phyloP scores from a whole-genome alignment of 2,797 vertebrate genomes.

The Coccyzus lansbergi region DNA sequence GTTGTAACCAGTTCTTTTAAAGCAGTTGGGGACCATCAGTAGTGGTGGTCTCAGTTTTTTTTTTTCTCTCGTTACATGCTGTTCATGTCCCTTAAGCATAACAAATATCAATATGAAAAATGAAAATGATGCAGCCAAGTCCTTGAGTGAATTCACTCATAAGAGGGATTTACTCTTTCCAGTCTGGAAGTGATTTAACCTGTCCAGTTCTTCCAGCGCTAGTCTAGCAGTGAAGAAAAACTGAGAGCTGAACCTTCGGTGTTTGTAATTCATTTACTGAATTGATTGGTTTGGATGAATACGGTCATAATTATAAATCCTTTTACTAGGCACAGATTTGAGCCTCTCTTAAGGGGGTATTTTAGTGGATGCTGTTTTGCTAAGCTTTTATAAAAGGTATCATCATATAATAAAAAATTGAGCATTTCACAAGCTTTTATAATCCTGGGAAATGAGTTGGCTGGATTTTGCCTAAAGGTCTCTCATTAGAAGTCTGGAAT shows the following conservation, averaged over 20 bases:
- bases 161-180: neutral
- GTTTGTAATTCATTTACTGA: neutral
- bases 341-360: neutral
- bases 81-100: neutral
- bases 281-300: neutral
- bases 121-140: neutral
- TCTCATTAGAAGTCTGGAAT: neutral
- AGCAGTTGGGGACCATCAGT: neutral
- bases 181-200: neutral
- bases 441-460: neutral
- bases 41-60: neutral
- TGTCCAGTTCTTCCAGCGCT: neutral
- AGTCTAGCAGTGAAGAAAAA: neutral
- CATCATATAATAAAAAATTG: neutral
- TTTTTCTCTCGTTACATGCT: neutral
- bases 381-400: neutral
- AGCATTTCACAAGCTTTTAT: slow-evolving; percentile 5
- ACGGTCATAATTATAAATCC: neutral
- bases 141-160: neutral
- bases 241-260: neutral
- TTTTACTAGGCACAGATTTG: neutral
- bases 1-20: neutral
- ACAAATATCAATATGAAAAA: neutral
- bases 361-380: neutral
- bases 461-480: neutral